Base-by-base conservation (phyloP, 2,113 vertebrate genomes). In the Phoxinus phoxinus region DNA sequence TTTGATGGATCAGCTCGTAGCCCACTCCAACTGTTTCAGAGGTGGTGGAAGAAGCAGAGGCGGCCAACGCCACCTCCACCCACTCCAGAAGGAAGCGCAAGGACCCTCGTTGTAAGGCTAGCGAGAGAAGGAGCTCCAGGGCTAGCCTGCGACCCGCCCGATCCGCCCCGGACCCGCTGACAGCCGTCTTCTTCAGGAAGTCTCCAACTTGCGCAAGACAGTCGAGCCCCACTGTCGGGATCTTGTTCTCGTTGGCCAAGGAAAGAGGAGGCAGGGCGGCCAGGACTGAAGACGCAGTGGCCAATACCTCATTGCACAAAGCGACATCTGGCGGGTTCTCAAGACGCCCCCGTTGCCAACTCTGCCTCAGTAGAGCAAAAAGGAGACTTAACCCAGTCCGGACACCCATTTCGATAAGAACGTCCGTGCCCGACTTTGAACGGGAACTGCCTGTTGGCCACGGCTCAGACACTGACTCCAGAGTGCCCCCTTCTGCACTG, bases 321-420 rank as follows among this genome's bases (percentile, higher is more conserved):
- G 93, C 92, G 1, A 93, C 93, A 76, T 94, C 92, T 0, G 94
- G 71, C 9, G 85, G 94, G 46, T 95, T 93, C 81, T 91, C 85
- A 27, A 84, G 51, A 19, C 81, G 56, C 8, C 88, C 86, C 2
- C 87, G 93, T 12, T 92, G 92, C 95, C 95, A 95, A 91, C 95
- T 95, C 88, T 96, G 95, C 89, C 94, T 94, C 89, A 96, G 90
- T 7, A 96, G 85, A 0, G 95, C 94, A 58, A 96, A 95, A 41
- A 96, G 94, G 32, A 96, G 93, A 86, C 94, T 96, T 87, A 96
- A 90, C 74, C 95, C 95, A 3, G 95, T 96, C 86, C 95, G 92
- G 76, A 96, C 95, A 0, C 95, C 95, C 95, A 96, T 95, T 90
- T 96, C 95, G 46, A 96, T 95, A 69, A 96, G 92, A 85, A 95